phyloP scores from a whole-genome alignment of 2,113 vertebrate genomes.

The Grallaria varia region DNA sequence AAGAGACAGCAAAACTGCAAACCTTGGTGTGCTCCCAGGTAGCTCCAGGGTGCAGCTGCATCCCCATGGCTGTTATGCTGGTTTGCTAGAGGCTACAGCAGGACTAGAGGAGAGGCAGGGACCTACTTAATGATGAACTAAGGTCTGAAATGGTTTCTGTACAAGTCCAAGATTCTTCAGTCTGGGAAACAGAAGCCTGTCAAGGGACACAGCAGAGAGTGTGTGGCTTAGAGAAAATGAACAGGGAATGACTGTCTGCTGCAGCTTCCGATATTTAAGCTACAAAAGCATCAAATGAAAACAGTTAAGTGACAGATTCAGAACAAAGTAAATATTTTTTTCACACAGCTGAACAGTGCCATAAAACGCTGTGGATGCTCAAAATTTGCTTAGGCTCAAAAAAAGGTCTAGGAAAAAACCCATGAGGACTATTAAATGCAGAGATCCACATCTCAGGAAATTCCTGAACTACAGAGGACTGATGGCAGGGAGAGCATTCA shows the following conservation, averaged over 20 bases:
- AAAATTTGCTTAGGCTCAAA: neutral
- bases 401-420: neutral
- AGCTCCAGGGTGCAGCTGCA: neutral
- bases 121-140: neutral
- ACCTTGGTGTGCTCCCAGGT: neutral
- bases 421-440: neutral
- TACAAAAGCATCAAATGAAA: conserved; percentile 15
- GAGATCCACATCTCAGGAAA: neutral
- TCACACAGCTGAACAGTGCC: neutral
- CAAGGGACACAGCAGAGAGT: neutral
- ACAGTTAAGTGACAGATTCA: neutral
- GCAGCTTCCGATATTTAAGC: neutral
- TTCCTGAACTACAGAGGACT: neutral
- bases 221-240: neutral
- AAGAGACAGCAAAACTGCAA: neutral
- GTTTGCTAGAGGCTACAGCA: neutral
- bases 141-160: neutral
- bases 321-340: conserved; percentile 21
- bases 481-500: neutral
- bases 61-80: neutral
- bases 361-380: neutral
- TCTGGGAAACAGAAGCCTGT: neutral
- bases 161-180: neutral
- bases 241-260: neutral
- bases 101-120: neutral